Base-by-base conservation (phyloP, 53 echinoderm and acorn worm species). In the Zoroaster sp. region DNA sequence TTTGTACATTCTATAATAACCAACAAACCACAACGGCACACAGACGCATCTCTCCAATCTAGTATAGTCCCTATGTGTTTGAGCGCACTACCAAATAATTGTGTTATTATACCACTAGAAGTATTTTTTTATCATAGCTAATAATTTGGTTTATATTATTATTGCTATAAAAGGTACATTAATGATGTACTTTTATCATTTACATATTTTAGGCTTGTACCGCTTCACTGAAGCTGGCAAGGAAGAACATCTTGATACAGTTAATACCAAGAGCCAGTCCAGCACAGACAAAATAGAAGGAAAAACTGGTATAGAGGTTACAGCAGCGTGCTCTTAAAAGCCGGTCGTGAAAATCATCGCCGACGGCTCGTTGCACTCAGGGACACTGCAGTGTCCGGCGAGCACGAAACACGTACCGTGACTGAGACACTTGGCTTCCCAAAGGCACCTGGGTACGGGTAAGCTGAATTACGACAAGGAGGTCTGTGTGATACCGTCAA, bases 391-490 rank as follows among this genome's bases (percentile, higher is more conserved):
- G 81, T 63, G 18, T 30, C 34, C 40, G 63, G 81, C 20, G 81
- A 80, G 63, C 81, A 59, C 49, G 55, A 39, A 59, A 33, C 63
- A 80, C 81, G 13, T 63, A n/a, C 81, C 34, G 6, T 80, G 53
- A 80, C 81, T 15, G 25, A 53, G 63, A 52, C 59, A 34, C 63
- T 80, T 35, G 81, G 81, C 0, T 80, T 80, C 38, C 81, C 81
- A 32, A 8, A 30, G 11, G 63, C 81, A 14, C 81, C 81, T 34
- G 23, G 37, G 14, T 80, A 40, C 59, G 81, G n/a, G 81, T 39
- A 66, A 31, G 52, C 39, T 80, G 81, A 37, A 1, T 38, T 32
- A 31, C 40, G 35, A 34, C 25, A 31, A 38, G 34, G 49, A 51
- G 17, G 28, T 30, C 28, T 77, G 40, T 51, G 11, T 2, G 77